A percentile compares a stretch with the other conserved stretches of the same genome.
phyloP scores from a whole-genome alignment of 2,888 invertebrate genomes.

The Tetrapedia diversipes region DNA sequence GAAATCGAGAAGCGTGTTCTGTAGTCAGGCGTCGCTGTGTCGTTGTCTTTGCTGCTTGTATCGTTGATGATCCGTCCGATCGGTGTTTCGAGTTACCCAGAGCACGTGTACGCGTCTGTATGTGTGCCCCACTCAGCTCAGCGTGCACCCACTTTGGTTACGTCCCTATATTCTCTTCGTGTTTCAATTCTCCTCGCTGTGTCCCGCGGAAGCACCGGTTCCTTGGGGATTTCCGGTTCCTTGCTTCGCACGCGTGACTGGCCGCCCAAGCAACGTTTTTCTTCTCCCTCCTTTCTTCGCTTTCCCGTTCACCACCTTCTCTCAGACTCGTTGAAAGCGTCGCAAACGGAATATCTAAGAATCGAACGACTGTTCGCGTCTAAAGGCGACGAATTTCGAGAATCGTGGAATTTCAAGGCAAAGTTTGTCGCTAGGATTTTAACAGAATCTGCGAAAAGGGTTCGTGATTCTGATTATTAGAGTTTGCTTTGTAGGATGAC shows the following conservation, averaged over 20 bases:
- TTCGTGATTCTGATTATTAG: too few species aligned
- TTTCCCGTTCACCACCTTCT: conserved; percentile 3
- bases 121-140: not conserved
- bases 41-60: conserved; percentile 42
- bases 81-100: conserved; percentile 17
- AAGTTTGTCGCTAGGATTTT: too few species aligned
- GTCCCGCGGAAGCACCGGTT: conserved; percentile 5
- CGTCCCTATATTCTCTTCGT: conserved; percentile 16
- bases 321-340: not conserved
- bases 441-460: too few species aligned
- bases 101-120: conserved; percentile 28
- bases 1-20: conserved; percentile 8
- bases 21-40: conserved; percentile 41
- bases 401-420: too few species aligned
- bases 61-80: conserved; percentile 36
- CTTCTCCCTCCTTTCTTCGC: conserved; percentile 43
- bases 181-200: conserved; percentile 17
- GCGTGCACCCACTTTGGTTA: conserved; percentile 22
- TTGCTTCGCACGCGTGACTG: conserved; percentile 31
- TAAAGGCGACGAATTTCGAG: too few species aligned
- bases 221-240: conserved; percentile 9
- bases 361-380: not conserved
- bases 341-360: not conserved
- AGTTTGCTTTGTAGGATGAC: too few species aligned
- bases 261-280: conserved; percentile 5